Evolutionary conservation across 2,113 vertebrate genomes (phyloP), one percentile per base, ranked within the genome.

Genomic region (Rhombomys opimus): DNA sequence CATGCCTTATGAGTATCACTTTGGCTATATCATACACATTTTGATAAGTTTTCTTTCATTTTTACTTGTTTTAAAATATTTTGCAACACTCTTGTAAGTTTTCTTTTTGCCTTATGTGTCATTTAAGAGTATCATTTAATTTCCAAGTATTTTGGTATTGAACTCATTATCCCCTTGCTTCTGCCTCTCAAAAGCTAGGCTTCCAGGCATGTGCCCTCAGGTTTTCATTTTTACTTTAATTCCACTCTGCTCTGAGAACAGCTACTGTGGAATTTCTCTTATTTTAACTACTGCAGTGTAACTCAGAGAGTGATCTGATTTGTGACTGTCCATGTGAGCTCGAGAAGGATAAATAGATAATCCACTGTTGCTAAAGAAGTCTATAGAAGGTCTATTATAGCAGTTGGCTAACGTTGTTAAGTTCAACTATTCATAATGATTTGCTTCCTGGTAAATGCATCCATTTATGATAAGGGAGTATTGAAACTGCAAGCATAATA

Each of bases 361-460:
- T 57, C 22, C 27, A 25, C 46, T 82, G 46, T 35, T 67, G n/a
- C 41, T 87, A n/a, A 68, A 76, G 68, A 35, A 68, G 59, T 61
- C 68, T 89, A 68, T 52, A 7, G 17, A 84, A 46, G 76, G n/a
- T 59, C 38, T 32, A 59, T 68, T 67, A 30, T 32, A 92, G 27
- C 30, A 59, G 23, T 84, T 84, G 89, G 63, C 87, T 59, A 20
- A 75, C 41, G 5, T 27, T 67, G 23, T 59, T 84, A 61, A 59
- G 70, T 75, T 75, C 68, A 67, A n/a, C n/a, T 76, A 18, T 89
- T 38, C 57, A n/a, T 82, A 89, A 88, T 92, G n/a, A 92, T 88
- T 88, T 95, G 50, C 7, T 92, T 50, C n/a, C 57, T 82, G 67
- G 52, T 46, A 23, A 82, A 89, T 95, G 27, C 46, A 61, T 76